phyloP scores from a whole-genome alignment of 1,140 invertebrate genomes.

The Prorops nasuta region DNA sequence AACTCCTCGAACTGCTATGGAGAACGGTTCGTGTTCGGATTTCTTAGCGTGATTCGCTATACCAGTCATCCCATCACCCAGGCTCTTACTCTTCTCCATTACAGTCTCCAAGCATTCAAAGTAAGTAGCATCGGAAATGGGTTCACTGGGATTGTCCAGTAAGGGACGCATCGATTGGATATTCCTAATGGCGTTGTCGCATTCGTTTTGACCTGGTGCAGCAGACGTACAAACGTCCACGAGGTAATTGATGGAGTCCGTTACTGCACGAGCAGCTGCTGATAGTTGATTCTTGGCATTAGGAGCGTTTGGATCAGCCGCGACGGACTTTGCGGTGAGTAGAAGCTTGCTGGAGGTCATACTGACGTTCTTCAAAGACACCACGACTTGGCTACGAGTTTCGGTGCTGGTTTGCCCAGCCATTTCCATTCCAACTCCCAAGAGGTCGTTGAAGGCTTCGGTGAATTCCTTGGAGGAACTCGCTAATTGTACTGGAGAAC shows the following conservation, averaged over 20 bases:
- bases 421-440: slow-evolving; percentile 79
- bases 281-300: slow-evolving; percentile 88
- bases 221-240: slow-evolving; percentile 73
- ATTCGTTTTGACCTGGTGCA: slow-evolving; percentile 89
- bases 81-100: slow-evolving; percentile 87
- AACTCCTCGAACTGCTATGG: slow-evolving; percentile 80
- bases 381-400: slow-evolving; percentile 75
- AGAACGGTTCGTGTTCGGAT: slow-evolving; percentile 83
- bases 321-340: slow-evolving; percentile 83
- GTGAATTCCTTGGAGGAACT: slow-evolving; percentile 75
- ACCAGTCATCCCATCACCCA: slow-evolving; percentile 90
- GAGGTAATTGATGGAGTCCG: slow-evolving; percentile 89
- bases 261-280: slow-evolving; percentile 83
- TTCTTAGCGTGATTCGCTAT: slow-evolving; percentile 91
- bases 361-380: slow-evolving; percentile 83
- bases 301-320: slow-evolving; percentile 83
- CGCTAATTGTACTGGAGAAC: slow-evolving; percentile 69
- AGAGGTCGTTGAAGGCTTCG: slow-evolving; percentile 73
- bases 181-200: slow-evolving; percentile 92
- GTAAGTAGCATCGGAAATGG: slow-evolving; percentile 85
- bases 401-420: slow-evolving; percentile 73
- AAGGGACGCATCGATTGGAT: slow-evolving; percentile 83
- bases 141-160: slow-evolving; percentile 83
- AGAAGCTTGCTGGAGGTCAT: slow-evolving; percentile 86
- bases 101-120: slow-evolving; percentile 93